Conservation (phyloP, 2,113 vertebrate genomes). For the Cryptomyrus ogoouensis region DNA sequence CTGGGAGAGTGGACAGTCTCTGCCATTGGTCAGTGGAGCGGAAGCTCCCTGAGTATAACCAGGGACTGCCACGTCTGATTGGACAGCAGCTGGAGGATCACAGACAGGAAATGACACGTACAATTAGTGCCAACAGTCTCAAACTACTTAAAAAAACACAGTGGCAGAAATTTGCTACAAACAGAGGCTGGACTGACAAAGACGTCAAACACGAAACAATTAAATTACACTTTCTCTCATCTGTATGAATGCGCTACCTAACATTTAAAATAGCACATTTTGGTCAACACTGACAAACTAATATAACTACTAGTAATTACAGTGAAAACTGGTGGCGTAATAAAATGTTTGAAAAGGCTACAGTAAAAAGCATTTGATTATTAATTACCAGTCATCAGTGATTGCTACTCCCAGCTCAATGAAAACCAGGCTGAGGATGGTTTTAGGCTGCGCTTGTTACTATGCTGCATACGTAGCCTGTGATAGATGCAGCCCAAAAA, state of each 20-base stretch:
- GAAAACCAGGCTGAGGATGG: background rate
- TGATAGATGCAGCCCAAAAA: background rate
- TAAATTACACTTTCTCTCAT: background rate
- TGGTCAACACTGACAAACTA: background rate
- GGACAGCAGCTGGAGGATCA: slow-evolving; percentile 40
- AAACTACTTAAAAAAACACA: background rate
- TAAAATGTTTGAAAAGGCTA: background rate
- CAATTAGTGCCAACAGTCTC: background rate
- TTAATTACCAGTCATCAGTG: background rate
- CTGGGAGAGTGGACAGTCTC: slow-evolving; percentile 60
- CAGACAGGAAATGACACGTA: slow-evolving; percentile 1
- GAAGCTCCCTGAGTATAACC: slow-evolving; percentile 44
- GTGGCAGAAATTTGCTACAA: background rate
- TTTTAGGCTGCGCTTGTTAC: background rate
- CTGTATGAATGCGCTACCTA: background rate
- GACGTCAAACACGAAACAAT: background rate
- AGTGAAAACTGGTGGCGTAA: background rate
- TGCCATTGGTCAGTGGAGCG: slow-evolving; percentile 64
- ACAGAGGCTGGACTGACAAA: background rate
- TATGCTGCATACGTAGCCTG: background rate
- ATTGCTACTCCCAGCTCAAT: background rate
- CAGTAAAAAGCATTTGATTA: background rate
- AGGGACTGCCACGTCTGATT: slow-evolving; percentile 47
- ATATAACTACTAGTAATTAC: background rate
- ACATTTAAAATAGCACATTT: background rate